Base-by-base conservation (phyloP, 2,888 invertebrate genomes). In the Himalopsyche tibetana region DNA sequence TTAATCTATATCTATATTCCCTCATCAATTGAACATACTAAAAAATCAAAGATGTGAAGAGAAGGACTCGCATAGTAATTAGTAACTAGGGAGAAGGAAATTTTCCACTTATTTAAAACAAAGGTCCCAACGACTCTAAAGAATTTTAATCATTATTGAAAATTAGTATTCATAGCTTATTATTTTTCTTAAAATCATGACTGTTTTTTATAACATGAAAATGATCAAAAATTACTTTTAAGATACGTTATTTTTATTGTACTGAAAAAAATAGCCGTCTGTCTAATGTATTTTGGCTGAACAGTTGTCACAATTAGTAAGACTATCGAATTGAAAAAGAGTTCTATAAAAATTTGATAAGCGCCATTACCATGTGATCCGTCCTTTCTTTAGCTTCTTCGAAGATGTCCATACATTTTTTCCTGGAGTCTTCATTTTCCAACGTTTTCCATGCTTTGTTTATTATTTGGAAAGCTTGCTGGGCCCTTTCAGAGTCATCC, bases 351-450 rank as follows among this genome's bases (percentile, higher is more conserved):
- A 79, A 55, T 19, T 79, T 83, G 74, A 63, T 82, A 36, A 19
- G 19, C 1, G 82, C 36, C 55, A 83, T 91, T 93, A 97, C 98
- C 96, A 97, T 98, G 90, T 98, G 96, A 91, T 99, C 98, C 38
- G 99, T 98, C 89, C 98, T 93, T 84, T 97, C 98, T 92, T 97
- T 98, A 0, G 99, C 99, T 92, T 99, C 99, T 91, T 99, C 98
- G 89, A 99, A 98, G 88, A 99, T 96, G 90, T 99, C 99, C 92
- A 98, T 94, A 91, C 99, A 99, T 92, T 97, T 97, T 90, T 97
- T 96, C 89, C 98, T 94, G 0, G 98, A 97, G 87, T 98, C 97
- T 89, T 99, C 99, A 93, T 97, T 97, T 92, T 99, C 99, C 90
- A 99, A 92, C 2, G 96, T 97, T 93, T 98, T 98, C 96, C 98